Evolutionary conservation across 2,113 vertebrate species (phyloP).

Genomic region (Saguinus midas): DNA sequence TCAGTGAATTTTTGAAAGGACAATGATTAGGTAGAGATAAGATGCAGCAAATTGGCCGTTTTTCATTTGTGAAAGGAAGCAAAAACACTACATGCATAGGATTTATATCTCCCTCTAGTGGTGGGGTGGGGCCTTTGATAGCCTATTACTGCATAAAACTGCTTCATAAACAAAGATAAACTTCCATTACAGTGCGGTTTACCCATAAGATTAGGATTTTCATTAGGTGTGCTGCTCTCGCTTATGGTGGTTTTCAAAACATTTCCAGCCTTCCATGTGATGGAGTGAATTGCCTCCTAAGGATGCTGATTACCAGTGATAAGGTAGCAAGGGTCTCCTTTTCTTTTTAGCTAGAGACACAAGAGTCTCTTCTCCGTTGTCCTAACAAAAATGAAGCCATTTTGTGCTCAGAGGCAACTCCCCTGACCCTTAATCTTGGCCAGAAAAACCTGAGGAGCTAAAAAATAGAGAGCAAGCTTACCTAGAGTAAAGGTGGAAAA

Average conservation of each 20-base stretch:
- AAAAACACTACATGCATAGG: background rate
- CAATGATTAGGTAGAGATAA: background rate
- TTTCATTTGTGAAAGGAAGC: slow-evolving; percentile 1
- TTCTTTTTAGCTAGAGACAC: background rate
- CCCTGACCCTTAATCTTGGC: background rate
- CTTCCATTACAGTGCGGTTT: background rate
- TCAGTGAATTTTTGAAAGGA: slow-evolving; percentile 2
- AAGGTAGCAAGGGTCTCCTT: background rate
- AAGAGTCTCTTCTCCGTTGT: background rate
- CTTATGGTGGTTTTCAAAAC: background rate
- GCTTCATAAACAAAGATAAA: background rate
- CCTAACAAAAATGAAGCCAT: background rate
- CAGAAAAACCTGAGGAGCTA: background rate
- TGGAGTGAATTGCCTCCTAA: background rate
- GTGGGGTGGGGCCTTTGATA: slow-evolving; percentile 57
- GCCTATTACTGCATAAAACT: background rate
- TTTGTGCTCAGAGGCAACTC: background rate
- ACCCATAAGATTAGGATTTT: background rate
- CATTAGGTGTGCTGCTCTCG: background rate
- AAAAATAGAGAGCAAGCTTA: background rate
- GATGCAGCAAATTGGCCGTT: background rate
- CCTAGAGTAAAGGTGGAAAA: background rate
- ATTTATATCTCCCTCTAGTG: slow-evolving; percentile 76
- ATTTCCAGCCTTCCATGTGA: background rate
- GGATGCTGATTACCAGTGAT: background rate